Percentiles rank a stretch among this genome's conserved stretches.
Evolutionary conservation across 1,140 invertebrate genomes (phyloP).

Genomic region (Schmidtea mediterranea): DNA sequence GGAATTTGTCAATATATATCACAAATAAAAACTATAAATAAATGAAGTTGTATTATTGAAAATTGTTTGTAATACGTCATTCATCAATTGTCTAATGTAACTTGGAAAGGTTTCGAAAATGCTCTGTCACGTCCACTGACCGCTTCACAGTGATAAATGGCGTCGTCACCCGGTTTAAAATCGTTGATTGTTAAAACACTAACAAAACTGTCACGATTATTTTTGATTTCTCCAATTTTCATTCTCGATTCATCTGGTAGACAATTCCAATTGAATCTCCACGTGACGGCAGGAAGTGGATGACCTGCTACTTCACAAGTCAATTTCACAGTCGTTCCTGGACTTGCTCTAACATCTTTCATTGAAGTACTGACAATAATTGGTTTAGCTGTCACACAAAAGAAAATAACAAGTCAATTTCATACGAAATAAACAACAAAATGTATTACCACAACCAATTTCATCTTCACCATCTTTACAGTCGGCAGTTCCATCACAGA

Average conservation of each 20-base stretch:
- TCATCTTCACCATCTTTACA: no score
- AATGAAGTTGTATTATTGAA: no score
- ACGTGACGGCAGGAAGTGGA: neutral
- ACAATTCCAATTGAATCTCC: slow-evolving; percentile 1
- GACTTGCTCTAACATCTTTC: neutral
- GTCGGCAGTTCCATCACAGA: no score
- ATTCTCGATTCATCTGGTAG: neutral
- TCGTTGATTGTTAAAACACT: neutral
- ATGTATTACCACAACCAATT: no score
- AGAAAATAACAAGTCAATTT: no score
- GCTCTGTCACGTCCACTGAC: neutral
- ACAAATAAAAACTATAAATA: no score
- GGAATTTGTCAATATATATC: no score
- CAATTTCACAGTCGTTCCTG: neutral
- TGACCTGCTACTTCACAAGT: neutral
- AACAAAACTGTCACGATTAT: neutral
- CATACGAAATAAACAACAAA: no score
- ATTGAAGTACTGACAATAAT: neutral
- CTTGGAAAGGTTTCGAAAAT: no score
- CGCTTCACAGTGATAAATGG: slow-evolving; percentile 1
- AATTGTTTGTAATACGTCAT: no score
- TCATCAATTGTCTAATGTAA: no score
- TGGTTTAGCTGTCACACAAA: neutral
- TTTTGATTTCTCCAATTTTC: neutral
- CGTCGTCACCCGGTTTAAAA: neutral